A percentile compares a stretch with the other conserved stretches of the same genome.
These are phyloP conservation scores for Rhynchophorus ferrugineus DNA, from an alignment of 1,140 invertebrate genomes.

Conservation along the genomic window DNA sequence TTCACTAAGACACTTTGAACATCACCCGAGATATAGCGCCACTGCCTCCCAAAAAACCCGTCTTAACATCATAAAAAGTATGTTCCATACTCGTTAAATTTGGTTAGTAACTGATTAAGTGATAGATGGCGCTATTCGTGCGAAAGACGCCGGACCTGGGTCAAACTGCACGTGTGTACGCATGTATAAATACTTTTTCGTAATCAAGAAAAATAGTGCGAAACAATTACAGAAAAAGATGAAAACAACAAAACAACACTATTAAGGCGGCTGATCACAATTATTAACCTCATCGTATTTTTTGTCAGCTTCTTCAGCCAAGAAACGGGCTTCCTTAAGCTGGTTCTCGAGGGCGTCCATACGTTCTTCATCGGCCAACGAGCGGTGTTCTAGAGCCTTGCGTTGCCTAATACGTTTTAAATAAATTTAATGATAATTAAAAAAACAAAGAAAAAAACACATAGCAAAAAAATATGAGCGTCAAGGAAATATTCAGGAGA, in stretches of 20 bases:
- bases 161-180: background rate
- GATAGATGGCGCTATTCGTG: too few relatives aligned
- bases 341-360: conserved; percentile 99
- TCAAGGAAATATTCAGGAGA: too few relatives aligned
- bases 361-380: conserved; percentile 98
- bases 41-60: background rate
- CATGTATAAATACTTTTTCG: too few relatives aligned
- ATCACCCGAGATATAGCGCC: background rate
- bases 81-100: too few relatives aligned
- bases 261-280: conserved; percentile 15
- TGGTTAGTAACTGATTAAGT: too few relatives aligned
- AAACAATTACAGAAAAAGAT: too few relatives aligned
- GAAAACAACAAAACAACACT: conserved; percentile 5
- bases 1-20: background rate
- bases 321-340: conserved; percentile 98
- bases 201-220: too few relatives aligned
- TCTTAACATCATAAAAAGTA: too few relatives aligned
- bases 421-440: conserved; percentile 11
- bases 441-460: background rate
- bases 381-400: conserved; percentile 99
- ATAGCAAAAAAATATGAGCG: too few relatives aligned
- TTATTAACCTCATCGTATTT: conserved; percentile 99
- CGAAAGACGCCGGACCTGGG: background rate
- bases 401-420: conserved; percentile 45
- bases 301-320: conserved; percentile 99